phyloP scores from a whole-genome alignment of 2,888 invertebrate genomes.

The Drymonia ruficornis region DNA sequence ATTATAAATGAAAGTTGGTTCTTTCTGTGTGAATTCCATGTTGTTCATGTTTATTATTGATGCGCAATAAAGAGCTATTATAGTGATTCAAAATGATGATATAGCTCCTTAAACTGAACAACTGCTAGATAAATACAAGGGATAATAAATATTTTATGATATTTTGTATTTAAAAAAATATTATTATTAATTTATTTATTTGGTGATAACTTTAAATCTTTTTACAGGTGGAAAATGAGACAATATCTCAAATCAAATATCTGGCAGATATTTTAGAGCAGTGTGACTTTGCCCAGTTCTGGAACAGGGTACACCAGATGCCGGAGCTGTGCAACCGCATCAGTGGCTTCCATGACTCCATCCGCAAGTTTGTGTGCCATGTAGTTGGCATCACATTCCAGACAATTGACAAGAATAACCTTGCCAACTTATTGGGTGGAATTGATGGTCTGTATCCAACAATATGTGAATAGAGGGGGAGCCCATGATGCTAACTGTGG shows the following conservation, averaged over 20 bases:
- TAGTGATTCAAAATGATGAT: no score
- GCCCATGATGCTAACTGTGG: no score
- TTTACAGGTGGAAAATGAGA: conserved; percentile 90
- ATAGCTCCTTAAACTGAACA: no score
- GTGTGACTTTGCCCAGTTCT: conserved; percentile 96
- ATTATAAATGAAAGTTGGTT: no score
- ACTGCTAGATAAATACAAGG: no score
- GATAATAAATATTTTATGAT: neutral
- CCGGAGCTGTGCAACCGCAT: conserved; percentile 91
- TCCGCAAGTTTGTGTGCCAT: conserved; percentile 98
- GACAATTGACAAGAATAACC: conserved; percentile 92
- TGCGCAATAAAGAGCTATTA: no score
- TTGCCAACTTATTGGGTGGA: conserved; percentile 94
- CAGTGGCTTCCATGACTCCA: conserved; percentile 96
- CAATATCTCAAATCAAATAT: conserved; percentile 94
- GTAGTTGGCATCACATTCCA: conserved; percentile 99
- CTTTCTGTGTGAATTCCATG: no score
- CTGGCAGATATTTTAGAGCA: conserved; percentile 96
- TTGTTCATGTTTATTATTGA: no score
- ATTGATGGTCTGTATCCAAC: conserved; percentile 89
- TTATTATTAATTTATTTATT: no score
- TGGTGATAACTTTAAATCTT: conserved; percentile 2
- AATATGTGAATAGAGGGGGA: neutral
- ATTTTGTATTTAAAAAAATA: neutral
- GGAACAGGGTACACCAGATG: conserved; percentile 91